Evolutionary conservation across 2,113 vertebrate genomes (phyloP), one percentile per base, ranked within the genome.

Genomic region (Silurus meridionalis): DNA sequence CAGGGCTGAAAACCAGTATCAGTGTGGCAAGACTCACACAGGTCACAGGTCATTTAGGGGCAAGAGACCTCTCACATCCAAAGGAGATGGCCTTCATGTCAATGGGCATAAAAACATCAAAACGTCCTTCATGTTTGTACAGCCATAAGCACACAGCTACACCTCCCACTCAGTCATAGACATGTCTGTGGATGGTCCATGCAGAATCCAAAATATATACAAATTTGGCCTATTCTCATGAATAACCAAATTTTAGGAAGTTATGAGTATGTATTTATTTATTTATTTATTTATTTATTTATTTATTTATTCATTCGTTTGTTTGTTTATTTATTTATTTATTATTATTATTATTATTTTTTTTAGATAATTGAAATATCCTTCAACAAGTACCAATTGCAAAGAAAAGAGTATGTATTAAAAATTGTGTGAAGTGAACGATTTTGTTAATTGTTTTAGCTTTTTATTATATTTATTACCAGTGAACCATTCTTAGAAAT

Each of bases 51-150:
- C 89, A 87, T 84, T 64, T 82, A 63, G 84, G 86, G 90, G 85
- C 88, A 91, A 71, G 74, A 87, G 89, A 90, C 89, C 91, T 88
- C 90, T 92, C 90, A 91, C 90, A 90, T 91, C 91, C 88, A 85
- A 92, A 89, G 88, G 89, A 91, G 89, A 87, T 80, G 87, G 90
- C 90, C 85, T 90, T 88, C 85, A 89, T 90, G 91, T 91, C 90
- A 92, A 85, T 88, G 81, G 88, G 72, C 89, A 91, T 90, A 90
- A 90, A 90, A 91, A 92, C 91, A 91, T 92, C 90, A 91, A 92
- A 92, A 89, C 86, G 86, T 52, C 86, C 88, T 81, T 89, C 87
- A 82, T 88, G 75, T 85, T 84, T 88, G 80, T 88, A 88, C 89
- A 82, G 87, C 88, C 80, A 82, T 90, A 86, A 83, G 82, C 84